Percentiles rank a stretch among this genome's conserved stretches.
Conservation (phyloP, 1,140 invertebrate genomes). For the Leptopilina clavipes region DNA sequence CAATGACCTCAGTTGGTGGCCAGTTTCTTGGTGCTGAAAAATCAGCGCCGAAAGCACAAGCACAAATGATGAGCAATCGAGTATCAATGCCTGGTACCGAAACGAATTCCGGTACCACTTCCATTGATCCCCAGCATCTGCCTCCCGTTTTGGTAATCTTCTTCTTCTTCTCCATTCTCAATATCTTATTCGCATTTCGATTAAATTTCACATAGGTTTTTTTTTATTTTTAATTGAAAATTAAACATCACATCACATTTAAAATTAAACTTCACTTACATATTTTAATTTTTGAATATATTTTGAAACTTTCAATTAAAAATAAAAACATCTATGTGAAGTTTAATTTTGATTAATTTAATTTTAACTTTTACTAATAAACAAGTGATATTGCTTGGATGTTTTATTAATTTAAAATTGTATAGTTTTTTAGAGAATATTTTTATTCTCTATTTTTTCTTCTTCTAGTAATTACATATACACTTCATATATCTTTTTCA, state of each 20-base stretch:
- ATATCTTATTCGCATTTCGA: too few relatives aligned
- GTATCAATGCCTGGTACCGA: conserved; percentile 63
- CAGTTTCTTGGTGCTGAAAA: conserved; percentile 71
- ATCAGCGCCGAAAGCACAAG: conserved; percentile 70
- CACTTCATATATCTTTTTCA: background rate
- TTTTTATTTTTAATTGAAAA: too few relatives aligned
- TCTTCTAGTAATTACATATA: background rate
- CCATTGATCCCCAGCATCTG: conserved; percentile 60
- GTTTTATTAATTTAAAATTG: too few relatives aligned
- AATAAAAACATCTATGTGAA: too few relatives aligned
- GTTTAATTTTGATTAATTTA: too few relatives aligned
- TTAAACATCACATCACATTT: too few relatives aligned
- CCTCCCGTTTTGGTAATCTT: conserved; percentile 66
- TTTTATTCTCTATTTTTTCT: background rate
- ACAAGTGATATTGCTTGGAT: too few relatives aligned
- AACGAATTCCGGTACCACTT: conserved; percentile 62
- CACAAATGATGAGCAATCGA: conserved; percentile 70
- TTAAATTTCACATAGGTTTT: too few relatives aligned
- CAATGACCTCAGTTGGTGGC: conserved; percentile 69
- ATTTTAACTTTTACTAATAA: too few relatives aligned
- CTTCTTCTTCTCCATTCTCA: background rate
- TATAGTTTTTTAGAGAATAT: background rate
- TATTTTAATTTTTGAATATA: too few relatives aligned
- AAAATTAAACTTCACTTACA: too few relatives aligned
- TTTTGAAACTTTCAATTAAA: too few relatives aligned